Base-by-base conservation (phyloP, 1,140 invertebrate species). In the Aphelenchoides avenae region DNA sequence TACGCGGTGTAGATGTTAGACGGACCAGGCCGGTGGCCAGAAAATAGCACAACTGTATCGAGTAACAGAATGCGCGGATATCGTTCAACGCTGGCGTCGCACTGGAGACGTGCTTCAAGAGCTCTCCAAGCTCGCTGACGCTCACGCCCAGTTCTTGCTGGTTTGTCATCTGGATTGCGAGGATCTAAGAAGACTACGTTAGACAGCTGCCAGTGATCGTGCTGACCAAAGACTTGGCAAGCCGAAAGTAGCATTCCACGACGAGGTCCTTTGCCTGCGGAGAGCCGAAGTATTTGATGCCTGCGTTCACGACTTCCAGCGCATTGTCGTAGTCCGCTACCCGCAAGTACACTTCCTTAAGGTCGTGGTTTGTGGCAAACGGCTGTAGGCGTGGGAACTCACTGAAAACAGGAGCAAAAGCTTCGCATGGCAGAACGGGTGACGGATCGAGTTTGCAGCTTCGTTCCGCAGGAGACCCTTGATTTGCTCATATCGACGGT, bases 1-100 rank as follows among this genome's bases (percentile, higher is more conserved):
- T 54, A 15, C 5, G 24, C 48, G 51, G 1, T 64, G 6, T 55
- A 13, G n/a, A 65, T 57, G 29, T 22, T 2, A n/a, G 60, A 48
- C 9, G 55, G 37, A 52, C 66, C 43, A 65, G 63, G 18, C 63
- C 63, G 13, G 51, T 65, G 26, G 62, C 27, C 26, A 65, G 43
- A 43, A 65, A 65, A 47, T 70, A 65, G 34, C 66, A 65, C 9
- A 65, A 44, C 63, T 65, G 63, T 36, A 65, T 70, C 9, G 63
- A 61, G 40, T 70, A 65, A 15, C 62, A 70, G 42, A 65, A 65
- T 11, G 63, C 63, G 7, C 63, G 63, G 33, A 65, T 65, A 36
- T 65, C 63, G 18, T 65, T 51, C 20, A 65, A 63, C 13, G 65
- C 39, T 3, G 66, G 39, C 15, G 33, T 30, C 6, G 56, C n/a